These are phyloP conservation scores for Bolinopsis microptera DNA, from an alignment of 37 sponge, comb jelly and placozoan genomes.

Conservation along the genomic window DNA sequence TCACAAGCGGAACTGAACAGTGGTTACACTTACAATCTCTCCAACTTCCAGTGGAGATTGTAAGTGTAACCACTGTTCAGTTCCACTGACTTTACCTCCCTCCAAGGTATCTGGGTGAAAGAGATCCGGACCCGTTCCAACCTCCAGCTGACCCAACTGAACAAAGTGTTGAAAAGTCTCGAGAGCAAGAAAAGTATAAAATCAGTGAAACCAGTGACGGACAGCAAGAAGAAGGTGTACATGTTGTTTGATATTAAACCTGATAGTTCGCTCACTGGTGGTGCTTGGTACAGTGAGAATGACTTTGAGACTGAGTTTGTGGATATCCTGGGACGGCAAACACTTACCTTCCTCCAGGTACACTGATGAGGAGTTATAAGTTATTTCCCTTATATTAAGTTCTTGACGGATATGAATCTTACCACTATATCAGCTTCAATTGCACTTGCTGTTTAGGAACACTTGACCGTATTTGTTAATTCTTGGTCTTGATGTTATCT, in stretches of 20 bases:
- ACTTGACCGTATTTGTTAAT: too few species aligned
- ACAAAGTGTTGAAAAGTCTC: constrained; percentile 76
- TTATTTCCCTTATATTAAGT: background rate
- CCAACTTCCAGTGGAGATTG: background rate
- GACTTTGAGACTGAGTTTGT: constrained; percentile 99
- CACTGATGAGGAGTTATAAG: too few species aligned
- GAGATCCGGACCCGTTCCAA: constrained; percentile 82
- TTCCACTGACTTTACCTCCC: background rate
- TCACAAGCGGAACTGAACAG: too few species aligned
- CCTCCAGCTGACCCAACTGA: constrained; percentile 72
- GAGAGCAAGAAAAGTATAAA: constrained; percentile 92
- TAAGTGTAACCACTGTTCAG: background rate
- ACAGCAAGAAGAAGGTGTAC: constrained; percentile 79
- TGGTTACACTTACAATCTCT: background rate
- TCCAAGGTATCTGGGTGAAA: constrained; percentile 87
- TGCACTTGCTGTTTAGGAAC: too few species aligned
- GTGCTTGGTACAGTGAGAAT: constrained; percentile 96
- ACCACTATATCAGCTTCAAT: background rate
- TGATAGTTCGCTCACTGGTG: constrained; percentile 89
- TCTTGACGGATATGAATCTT: background rate
- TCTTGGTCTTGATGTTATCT: too few species aligned
- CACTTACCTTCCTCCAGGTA: constrained; percentile 78
- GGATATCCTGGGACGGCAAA: constrained; percentile 83
- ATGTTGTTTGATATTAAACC: constrained; percentile 86
- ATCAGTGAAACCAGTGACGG: constrained; percentile 82